Base-by-base conservation (phyloP, 1,140 invertebrate species). In the Pogonognathellus flavescens region DNA sequence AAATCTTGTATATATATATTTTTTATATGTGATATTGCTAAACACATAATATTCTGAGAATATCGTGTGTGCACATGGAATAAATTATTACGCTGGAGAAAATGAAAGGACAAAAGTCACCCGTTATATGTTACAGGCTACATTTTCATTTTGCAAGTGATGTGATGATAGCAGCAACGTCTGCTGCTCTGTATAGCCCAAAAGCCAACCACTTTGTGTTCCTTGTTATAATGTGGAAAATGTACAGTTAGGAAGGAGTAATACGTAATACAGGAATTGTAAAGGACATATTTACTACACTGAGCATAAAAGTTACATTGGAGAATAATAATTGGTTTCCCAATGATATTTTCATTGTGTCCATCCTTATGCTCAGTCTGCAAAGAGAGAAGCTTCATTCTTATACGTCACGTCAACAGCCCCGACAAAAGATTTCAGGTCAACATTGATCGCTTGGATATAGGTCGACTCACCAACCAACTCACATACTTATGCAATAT, bases 351-450 rank as follows among this genome's bases (percentile, higher is more conserved):
- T n/a, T 41, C 53, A 57, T 57, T 70, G 22, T 31, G 66, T 16
- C 31, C 66, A 70, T 70, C 66, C 66, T 70, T 70, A 6, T 41
- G 6, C 31, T 3, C 66, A 70, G 7, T 41, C 31, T n/a, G 22
- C 14, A 60, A 60, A 20, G 59, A n/a, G 25, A 70, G 16, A 31
- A 70, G 66, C 25, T 9, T 70, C 66, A 70, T 22, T 31, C 31
- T 70, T 70, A n/a, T n/a, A 70, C 66, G 66, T 70, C 66, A 70
- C 25, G 66, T 70, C 66, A 70, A 11, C 66, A 25, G 66, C 16
- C 22, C 16, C 9, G 31, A 9, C n/a, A 57, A 57, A 57, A 57
- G 53, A 41, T 70, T 70, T 16, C 22, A 31, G 66, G 25, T 70
- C 66, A 70, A 41, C 66, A 31, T 70, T 5, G 25, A 31, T 70